Base-by-base conservation (phyloP, 2,888 invertebrate genomes). In the Tromatobia lineatoria region DNA sequence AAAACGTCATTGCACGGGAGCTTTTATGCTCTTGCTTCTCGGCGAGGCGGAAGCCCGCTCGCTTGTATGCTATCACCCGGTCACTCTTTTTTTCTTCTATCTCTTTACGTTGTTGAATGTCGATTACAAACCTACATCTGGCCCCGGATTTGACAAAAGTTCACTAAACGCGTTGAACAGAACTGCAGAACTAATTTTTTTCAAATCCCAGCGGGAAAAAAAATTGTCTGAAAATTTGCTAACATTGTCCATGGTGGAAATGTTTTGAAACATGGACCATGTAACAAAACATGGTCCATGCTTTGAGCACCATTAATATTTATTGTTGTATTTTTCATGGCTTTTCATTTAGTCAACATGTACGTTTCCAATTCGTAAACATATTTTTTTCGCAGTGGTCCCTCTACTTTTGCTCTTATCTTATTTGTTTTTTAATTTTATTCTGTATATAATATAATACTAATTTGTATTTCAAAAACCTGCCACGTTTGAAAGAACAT, bases 1-100 rank as follows among this genome's bases (percentile, higher is more conserved):
- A 90, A 91, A 92, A 91, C 91, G 91, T 91, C 91, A 90, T 91
- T 90, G 90, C 85, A 88, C 87, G 88, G 34, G 73, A 81, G 91
- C 90, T 92, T 92, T 92, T 91, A 92, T 89, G 89, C 89, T 88
- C 89, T 84, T 86, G 87, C 87, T 87, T 75, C 85, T 86, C 86
- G 87, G 80, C 82, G 75, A 85, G 75, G 78, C 83, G 88, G 85
- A 87, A 85, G 84, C 86, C 84, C 83, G 82, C 86, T 84, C 85
- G 66, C 86, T 70, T 81, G 83, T 69, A 61, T 29, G 18, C 57
- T 71, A 79, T 54, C 75, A n/a, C 50, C 42, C 42, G 59, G 64
- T 69, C 69, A 82, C 81, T 50, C 70, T 69, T 83, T 54, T 80
- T 83, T 52, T 54, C 59, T 61, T 73, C 54, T 75, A 45, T 83